phyloP scores from a whole-genome alignment of 2,113 vertebrate genomes.

The Protobothrops mucrosquamatus region DNA sequence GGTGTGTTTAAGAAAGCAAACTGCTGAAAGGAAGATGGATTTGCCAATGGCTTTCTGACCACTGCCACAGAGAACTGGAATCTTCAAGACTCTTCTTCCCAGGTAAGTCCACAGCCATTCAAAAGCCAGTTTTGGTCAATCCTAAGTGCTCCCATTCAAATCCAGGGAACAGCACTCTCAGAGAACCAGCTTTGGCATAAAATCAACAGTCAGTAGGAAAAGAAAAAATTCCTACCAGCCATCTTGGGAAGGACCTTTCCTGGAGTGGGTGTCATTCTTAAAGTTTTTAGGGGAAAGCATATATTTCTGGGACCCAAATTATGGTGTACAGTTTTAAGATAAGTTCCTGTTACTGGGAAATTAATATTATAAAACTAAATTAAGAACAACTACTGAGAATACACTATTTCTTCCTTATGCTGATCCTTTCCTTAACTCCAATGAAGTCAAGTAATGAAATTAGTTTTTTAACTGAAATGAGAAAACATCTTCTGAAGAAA shows the following conservation, averaged over 20 bases:
- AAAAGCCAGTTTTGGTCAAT: no score
- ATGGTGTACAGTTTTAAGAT: not conserved
- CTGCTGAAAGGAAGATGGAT: not conserved
- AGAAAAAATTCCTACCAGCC: not conserved
- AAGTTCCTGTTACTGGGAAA: not conserved
- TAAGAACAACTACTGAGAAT: not conserved
- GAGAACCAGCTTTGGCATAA: no score
- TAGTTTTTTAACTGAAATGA: not conserved
- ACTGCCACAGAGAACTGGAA: not conserved
- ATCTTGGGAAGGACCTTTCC: not conserved
- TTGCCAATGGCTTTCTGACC: not conserved
- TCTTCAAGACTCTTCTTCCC: no score
- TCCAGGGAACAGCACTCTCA: no score
- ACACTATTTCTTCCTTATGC: not conserved
- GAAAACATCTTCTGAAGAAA: slow-evolving; percentile 4
- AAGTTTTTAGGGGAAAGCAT: not conserved
- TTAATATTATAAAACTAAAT: not conserved
- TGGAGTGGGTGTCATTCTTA: not conserved
- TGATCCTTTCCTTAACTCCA: not conserved
- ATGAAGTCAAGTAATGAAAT: not conserved
- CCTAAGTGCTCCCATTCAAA: no score
- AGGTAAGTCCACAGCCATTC: no score
- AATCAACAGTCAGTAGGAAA: not conserved
- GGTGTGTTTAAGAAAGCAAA: not conserved
- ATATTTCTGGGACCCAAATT: not conserved